Base-by-base conservation (phyloP, 2,113 vertebrate species). In the Rhegmatorhina hoffmannsi region DNA sequence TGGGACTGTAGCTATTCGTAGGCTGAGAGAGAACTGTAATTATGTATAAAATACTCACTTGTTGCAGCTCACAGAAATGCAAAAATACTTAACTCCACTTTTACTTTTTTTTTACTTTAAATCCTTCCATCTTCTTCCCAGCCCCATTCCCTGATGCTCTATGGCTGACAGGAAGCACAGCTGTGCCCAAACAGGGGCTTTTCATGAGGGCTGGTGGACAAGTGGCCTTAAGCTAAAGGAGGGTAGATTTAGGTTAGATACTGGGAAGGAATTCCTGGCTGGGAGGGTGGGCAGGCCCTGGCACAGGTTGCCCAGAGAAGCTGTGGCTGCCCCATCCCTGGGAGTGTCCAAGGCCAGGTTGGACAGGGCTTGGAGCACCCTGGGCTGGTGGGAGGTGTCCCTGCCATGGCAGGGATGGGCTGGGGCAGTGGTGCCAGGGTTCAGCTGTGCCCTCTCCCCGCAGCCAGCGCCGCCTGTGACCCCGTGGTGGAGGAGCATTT, bases 401-500 rank as follows among this genome's bases (percentile, higher is more conserved):
- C 44, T 76, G 40, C 33, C 49, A 15, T 8, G 66, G n/a, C 16
- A 26, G 17, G 31, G 52, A 9, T 26, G 7, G n/a, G 40, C 2
- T 1, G 7, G n/a, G 34, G 53, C 9, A 1, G 12, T 12, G 1
- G 46, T 21, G 60, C 12, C 14, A 2, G 50, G 7, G 3, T n/a
- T 28, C 47, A 28, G 14, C 29, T 25, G 4, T 91, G 16, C 60
- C 33, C 17, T 83, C 44, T 80, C 43, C 69, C 73, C 40, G 1
- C 77, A 99, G 99, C 98, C 62, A 98, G 98, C 86, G 72, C 98
- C 13, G 97, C 98, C 49, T 99, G 99, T 0, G 99, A 99, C 97
- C 99, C 99, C 0, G 99, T 99, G 97, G 99, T 99, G 63, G 99
- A 99, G 75, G 99, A 99, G 95, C 99, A 99, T 93, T 99, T 99